Conservation (phyloP, 2,113 vertebrate genomes). For the Stictonetta naevosa region DNA sequence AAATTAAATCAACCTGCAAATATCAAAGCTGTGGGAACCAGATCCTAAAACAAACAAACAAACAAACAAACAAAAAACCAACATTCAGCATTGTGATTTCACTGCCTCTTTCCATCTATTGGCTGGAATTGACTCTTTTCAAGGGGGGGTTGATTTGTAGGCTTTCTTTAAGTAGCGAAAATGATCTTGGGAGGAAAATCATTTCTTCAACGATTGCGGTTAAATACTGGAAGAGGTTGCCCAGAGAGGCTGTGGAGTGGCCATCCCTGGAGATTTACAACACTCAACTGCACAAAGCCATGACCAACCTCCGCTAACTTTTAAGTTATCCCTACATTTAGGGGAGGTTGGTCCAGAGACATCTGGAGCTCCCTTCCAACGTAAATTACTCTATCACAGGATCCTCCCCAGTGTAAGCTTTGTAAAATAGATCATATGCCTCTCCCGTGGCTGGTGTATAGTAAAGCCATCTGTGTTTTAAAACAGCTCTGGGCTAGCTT, state of each 20-base stretch:
- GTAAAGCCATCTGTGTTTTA: slow-evolving; percentile 40
- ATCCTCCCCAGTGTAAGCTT: neutral
- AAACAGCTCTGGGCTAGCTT: neutral
- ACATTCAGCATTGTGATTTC: neutral
- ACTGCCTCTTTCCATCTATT: neutral
- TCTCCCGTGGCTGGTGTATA: neutral
- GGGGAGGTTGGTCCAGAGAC: neutral
- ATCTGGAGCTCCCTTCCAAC: neutral
- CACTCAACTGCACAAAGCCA: neutral
- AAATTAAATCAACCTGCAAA: neutral
- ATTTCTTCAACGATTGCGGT: neutral
- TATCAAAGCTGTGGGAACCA: neutral
- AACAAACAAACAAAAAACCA: no score
- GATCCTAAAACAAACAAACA: neutral
- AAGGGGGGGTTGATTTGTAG: neutral
- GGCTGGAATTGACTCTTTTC: neutral
- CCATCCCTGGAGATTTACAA: neutral
- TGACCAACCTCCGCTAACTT: neutral
- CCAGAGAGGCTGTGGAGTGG: neutral
- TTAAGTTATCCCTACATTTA: neutral
- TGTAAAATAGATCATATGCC: neutral
- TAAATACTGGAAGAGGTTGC: neutral
- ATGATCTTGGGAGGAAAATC: neutral
- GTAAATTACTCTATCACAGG: neutral
- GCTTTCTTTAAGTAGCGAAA: neutral